Evolutionary conservation across 2,797 vertebrate species (phyloP), one percentile per base, ranked within the genome.

Genomic region (Spinibarbus caldwelli): DNA sequence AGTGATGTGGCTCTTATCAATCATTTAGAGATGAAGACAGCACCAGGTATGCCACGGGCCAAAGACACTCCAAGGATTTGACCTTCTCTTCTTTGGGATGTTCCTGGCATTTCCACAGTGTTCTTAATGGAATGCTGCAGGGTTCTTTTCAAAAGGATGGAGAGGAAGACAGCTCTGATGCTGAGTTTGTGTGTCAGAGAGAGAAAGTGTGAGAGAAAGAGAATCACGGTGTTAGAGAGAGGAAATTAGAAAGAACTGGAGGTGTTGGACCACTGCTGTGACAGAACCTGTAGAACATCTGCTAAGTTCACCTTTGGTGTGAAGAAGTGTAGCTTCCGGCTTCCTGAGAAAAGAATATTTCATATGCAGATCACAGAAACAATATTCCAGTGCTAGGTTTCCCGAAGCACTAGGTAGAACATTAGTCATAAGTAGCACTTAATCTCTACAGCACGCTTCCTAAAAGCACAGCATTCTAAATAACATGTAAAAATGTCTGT

Each of bases 31-130:
- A 82, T 83, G 77, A 82, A 78, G 57, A 75, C 29, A 68, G 34
- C 59, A 21, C 49, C 38, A 49, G 19, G 66, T 29, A 80, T 75
- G 78, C 81, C 64, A 19, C 43, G 3, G 64, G 78, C 67, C 73
- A 57, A 67, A 81, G 64, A 73, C 72, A 66, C 81, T 78, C 72
- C 4, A 73, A 83, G 67, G 86, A 87, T 82, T 49, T 84, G 78
- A 85, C 84, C 84, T 89, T 89, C 77, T 66, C 73, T 64, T 79
- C 76, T 36, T 62, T 86, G 38, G 57, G n/a, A 59, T 70, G 59
- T 84, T 80, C 52, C 59, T 17, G 2, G 26, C 43, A 45, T 87
- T 41, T 41, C 71, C 3, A 5, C 49, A n/a, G 57, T 71, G 29
- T 73, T 71, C 12, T 57, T 86, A n/a, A n/a, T n/a, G n/a, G n/a